These are phyloP conservation scores for Adelphocoris suturalis DNA, from an alignment of 2,888 invertebrate genomes.

Conservation along the genomic window DNA sequence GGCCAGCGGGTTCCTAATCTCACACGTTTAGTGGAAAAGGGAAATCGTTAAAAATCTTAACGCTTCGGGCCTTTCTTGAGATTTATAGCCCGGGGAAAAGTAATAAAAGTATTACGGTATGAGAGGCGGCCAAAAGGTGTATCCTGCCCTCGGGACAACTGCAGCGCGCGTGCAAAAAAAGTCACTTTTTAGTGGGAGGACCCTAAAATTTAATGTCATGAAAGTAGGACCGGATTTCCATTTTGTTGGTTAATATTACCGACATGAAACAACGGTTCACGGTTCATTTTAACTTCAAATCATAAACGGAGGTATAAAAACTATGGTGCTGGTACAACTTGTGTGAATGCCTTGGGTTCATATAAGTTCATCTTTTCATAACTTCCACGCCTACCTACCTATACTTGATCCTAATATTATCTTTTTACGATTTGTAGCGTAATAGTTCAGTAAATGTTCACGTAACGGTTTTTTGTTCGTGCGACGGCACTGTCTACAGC, in stretches of 20 bases:
- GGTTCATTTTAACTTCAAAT: neutral
- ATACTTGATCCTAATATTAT: too few species aligned
- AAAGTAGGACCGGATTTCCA: slow-evolving; percentile 1
- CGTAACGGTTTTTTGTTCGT: too few species aligned
- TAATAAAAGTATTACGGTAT: slow-evolving; percentile 22
- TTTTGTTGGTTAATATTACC: neutral
- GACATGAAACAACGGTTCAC: neutral
- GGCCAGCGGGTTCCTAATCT: slow-evolving; percentile 21
- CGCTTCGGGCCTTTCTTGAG: slow-evolving; percentile 15
- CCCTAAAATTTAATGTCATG: neutral
- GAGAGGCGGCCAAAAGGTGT: slow-evolving; percentile 10
- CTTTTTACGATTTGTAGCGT: too few species aligned
- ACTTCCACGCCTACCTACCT: neutral
- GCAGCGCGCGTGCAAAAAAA: slow-evolving; percentile 3
- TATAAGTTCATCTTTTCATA: neutral
- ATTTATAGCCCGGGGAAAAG: slow-evolving; percentile 33
- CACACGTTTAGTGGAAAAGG: slow-evolving; percentile 31
- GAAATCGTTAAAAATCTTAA: slow-evolving; percentile 43
- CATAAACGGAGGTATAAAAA: neutral
- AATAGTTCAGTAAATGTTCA: too few species aligned
- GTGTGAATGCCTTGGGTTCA: neutral
- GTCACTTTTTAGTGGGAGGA: neutral
- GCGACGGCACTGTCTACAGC: too few species aligned
- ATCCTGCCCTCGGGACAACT: slow-evolving; percentile 4
- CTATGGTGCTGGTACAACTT: neutral